A percentile compares a stretch with the other conserved stretches of the same genome.
Evolutionary conservation across 2,797 vertebrate genomes (phyloP).

Genomic region (Tachyglossus aculeatus): DNA sequence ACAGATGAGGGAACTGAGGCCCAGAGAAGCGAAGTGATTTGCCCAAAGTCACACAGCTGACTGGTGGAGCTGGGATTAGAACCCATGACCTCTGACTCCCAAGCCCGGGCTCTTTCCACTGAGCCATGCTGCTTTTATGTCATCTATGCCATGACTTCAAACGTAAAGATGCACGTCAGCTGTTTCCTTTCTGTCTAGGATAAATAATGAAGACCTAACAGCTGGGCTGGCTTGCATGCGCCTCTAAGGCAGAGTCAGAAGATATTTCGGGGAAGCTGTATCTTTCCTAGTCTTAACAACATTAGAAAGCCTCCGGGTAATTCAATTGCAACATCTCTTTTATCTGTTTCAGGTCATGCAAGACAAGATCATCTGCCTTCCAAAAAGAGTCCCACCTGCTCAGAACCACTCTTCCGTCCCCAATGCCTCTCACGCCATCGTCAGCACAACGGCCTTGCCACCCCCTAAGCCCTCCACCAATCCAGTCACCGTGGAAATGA

Average conservation of each 20-base stretch:
- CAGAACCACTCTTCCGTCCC: constrained; percentile 77
- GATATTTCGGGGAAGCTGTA: constrained; percentile 48
- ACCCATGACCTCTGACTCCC: no score
- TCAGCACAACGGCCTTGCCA: constrained; percentile 69
- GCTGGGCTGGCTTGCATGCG: constrained; percentile 27
- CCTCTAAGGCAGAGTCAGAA: constrained; percentile 49
- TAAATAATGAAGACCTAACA: constrained; percentile 30
- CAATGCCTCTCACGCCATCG: constrained; percentile 67
- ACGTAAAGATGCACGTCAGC: neutral
- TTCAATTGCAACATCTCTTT: constrained; percentile 60
- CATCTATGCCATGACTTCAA: constrained; percentile 8
- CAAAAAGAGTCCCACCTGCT: constrained; percentile 77
- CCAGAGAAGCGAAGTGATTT: no score
- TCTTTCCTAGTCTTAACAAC: constrained; percentile 40
- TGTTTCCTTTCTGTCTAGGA: constrained; percentile 15
- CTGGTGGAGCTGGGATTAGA: no score
- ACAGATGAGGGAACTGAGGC: no score
- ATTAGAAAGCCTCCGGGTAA: constrained; percentile 46
- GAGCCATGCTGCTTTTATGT: no score
- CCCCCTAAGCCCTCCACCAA: constrained; percentile 70
- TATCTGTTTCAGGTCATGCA: constrained; percentile 92
- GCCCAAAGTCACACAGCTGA: no score
- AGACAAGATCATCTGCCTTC: constrained; percentile 99
- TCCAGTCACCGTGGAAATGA: constrained; percentile 86
- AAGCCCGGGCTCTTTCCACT: no score